phyloP scores from a whole-genome alignment of 2,797 vertebrate species.

The Danio tinwini region DNA sequence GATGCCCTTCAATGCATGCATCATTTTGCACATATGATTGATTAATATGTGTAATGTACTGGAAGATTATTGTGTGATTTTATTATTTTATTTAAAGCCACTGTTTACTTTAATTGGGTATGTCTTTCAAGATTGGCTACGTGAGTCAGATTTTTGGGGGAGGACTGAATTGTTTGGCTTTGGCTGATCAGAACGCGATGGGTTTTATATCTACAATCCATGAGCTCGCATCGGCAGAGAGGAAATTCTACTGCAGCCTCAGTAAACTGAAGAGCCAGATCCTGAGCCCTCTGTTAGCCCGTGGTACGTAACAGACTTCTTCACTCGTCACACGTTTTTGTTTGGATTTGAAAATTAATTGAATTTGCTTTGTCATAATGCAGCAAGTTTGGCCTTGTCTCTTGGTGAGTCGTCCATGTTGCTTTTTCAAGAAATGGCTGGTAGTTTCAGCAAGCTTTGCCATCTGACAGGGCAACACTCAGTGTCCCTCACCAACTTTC shows the following conservation, averaged over 20 bases:
- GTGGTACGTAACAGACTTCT: conserved; percentile 75
- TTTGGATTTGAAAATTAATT: not conserved
- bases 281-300: conserved; percentile 83
- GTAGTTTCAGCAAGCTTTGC: conserved; percentile 86
- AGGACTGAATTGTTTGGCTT: conserved; percentile 81
- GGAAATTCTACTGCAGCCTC: conserved; percentile 86
- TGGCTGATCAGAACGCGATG: conserved; percentile 90
- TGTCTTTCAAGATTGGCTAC: conserved; percentile 82
- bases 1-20: conserved; percentile 1
- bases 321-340: not conserved
- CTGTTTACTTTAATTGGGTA: not conserved
- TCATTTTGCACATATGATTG: not conserved
- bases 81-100: not conserved
- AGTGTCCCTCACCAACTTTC: conserved; percentile 86
- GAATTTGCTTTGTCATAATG: not conserved
- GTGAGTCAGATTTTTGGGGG: conserved; percentile 88
- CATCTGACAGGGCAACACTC: conserved; percentile 89
- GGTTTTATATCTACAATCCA: conserved; percentile 91
- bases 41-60: not conserved
- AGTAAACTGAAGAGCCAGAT: conserved; percentile 84
- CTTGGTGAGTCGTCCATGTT: conserved; percentile 75
- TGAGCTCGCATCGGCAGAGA: conserved; percentile 90
- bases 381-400: conserved; percentile 78
- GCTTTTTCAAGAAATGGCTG: conserved; percentile 87
- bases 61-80: not conserved